Conservation (phyloP, 2,888 invertebrate species). For the Dastarcus helophoroides region DNA sequence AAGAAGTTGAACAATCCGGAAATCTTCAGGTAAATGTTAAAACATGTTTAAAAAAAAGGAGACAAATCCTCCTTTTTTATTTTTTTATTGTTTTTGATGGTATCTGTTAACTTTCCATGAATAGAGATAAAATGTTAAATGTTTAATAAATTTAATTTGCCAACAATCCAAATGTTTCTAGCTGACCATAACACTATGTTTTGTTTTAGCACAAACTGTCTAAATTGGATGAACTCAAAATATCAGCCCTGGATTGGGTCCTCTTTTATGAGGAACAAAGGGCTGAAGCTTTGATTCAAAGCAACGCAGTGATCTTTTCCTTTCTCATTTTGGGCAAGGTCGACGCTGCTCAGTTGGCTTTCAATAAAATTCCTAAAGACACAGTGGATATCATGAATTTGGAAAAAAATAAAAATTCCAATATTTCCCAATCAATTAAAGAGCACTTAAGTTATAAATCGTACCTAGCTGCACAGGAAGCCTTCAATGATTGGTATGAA, state of each 20-base stretch:
- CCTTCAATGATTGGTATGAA: conserved; percentile 82
- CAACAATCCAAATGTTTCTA: no score
- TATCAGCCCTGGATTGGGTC: conserved; percentile 78
- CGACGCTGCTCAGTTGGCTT: conserved; percentile 68
- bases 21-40: conserved; percentile 28
- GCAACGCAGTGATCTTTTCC: conserved; percentile 78
- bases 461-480: conserved; percentile 77
- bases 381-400: conserved; percentile 46
- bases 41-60: conserved; percentile 2
- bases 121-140: no score
- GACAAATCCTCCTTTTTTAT: no score
- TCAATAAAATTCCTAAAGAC: conserved; percentile 59
- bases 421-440: conserved; percentile 45
- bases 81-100: no score
- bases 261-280: conserved; percentile 66
- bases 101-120: no score
- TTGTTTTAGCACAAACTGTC: conserved; percentile 39
- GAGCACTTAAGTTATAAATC: conserved; percentile 83
- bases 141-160: no score
- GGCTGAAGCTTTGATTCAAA: conserved; percentile 71
- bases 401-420: conserved; percentile 38
- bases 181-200: no score
- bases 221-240: conserved; percentile 58
- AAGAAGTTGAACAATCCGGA: conserved; percentile 24
- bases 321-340: conserved; percentile 74